Evolutionary conservation across 1,140 invertebrate genomes (phyloP), one percentile per base, ranked within the genome.

Genomic region (Globodera ellingtonae): DNA sequence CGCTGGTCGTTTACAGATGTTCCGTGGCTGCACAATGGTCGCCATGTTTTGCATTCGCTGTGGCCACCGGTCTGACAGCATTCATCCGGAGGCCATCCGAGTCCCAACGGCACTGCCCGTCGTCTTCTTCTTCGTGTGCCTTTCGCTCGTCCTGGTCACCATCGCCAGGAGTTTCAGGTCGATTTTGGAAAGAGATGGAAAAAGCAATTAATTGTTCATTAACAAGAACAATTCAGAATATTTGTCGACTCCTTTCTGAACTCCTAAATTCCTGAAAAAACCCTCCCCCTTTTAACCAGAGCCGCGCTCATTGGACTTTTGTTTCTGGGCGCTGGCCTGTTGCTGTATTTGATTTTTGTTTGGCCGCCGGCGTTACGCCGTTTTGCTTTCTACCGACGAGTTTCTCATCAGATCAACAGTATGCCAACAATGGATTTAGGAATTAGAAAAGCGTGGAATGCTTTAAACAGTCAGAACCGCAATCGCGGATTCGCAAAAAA

Each of bases 21-120:
- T 77, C 69, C 69, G 84, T 67, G 56, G 46, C n/a, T 66, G 83
- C 47, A 85, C 84, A 50, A 86, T 85, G 82, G 10, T 79, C 3
- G 86, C 83, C 9, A 56, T 85, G n/a, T 62, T 85, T n/a, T 87
- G 76, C 24, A 85, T 85, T 69, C 84, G 86, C 44, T 84, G 56
- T 59, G 59, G 47, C 52, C 56, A 62, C 18, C 56, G 56, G 10
- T 18, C 72, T 69, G 50, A 24, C 48, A n/a, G 56, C 48, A 47
- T 85, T 69, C 86, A 85, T 70, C 78, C 75, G 5, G 78, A 85
- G 46, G 70, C 66, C 18, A 83, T 87, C 52, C 79, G 76, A 70
- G 78, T 71, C 44, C 84, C 84, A 46, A 47, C 87, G 44, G 81
- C 84, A 52, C 44, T 85, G 47, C 84, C 84, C 18, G 66, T 86